Evolutionary conservation across 2,888 invertebrate genomes (phyloP).

Genomic region (Cheilosia scutellata): DNA sequence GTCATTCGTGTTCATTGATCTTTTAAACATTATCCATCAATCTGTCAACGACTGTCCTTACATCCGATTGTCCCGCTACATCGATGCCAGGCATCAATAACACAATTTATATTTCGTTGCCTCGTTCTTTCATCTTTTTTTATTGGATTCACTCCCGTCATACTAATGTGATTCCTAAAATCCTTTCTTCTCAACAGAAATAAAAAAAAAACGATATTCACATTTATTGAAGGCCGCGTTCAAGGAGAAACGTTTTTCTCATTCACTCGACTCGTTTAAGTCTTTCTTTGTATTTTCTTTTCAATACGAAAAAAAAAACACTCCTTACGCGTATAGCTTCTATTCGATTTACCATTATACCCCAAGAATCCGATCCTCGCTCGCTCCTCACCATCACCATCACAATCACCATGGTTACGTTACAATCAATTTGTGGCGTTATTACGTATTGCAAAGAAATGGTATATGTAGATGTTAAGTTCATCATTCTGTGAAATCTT

Average conservation of each 20-base stretch:
- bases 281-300: slow-evolving; percentile 24
- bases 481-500: slow-evolving; percentile 58
- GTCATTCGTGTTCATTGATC: slow-evolving; percentile 61
- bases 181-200: slow-evolving; percentile 23
- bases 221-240: slow-evolving; percentile 56
- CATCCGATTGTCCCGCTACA: slow-evolving; percentile 14
- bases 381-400: neutral
- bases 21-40: slow-evolving; percentile 65
- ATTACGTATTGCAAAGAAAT: neutral
- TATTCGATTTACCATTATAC: slow-evolving; percentile 45
- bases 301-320: neutral
- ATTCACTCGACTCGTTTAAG: slow-evolving; percentile 4
- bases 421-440: slow-evolving; percentile 53
- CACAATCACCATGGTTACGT: neutral
- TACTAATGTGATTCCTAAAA: slow-evolving; percentile 52
- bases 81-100: slow-evolving; percentile 59
- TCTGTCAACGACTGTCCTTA: slow-evolving; percentile 60
- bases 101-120: slow-evolving; percentile 50
- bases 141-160: slow-evolving; percentile 5
- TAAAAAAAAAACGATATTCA: slow-evolving; percentile 19
- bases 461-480: slow-evolving; percentile 43
- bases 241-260: slow-evolving; percentile 42
- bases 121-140: neutral
- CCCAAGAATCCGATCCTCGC: neutral
- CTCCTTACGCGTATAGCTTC: slow-evolving; percentile 23